Base-by-base conservation (phyloP, 2,113 vertebrate species). In the Pachyramphus minor region DNA sequence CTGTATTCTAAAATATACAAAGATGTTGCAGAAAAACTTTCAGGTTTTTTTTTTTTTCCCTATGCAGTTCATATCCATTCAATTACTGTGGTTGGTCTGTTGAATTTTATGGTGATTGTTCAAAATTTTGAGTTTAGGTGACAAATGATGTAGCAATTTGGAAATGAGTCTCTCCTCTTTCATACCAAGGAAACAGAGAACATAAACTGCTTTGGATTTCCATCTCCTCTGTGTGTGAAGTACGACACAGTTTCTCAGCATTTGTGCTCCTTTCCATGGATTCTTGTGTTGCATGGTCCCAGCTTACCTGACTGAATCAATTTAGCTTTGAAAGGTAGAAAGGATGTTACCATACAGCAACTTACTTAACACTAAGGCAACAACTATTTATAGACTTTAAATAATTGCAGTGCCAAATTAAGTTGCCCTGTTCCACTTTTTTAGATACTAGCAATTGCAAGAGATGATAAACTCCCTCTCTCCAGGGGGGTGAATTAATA, bases 371-470 rank as follows among this genome's bases (percentile, higher is more conserved):
- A 10, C 63, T 33, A 47, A 74, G 74, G 58, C 80, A 96, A 73
- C 66, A 82, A 56, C 93, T 97, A 90, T 97, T 94, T 95, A 93
- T 94, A 97, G 95, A 20, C 49, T 83, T 83, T 78, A 85, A 96
- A 56, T 95, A 96, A 97, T 89, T 95, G 69, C 78, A 78, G 9
- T 93, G 93, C 67, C 86, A 92, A 81, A 96, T 94, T 87, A 82
- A 95, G 89, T 95, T 90, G 82, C 50, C 73, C 71, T 81, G 42
- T 90, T 94, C 71, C n/a, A 73, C 80, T 93, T 93, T 76, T 95
- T 77, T 76, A 83, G 77, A 50, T 87, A 33, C 28, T 85, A 41
- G 80, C 74, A 85, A 69, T 69, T 91, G 87, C 52, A 83, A 45
- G 83, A 95, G 80, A 87, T 89, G 28, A 94, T 94, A 85, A 95